These are phyloP conservation scores for Cathartes aura DNA, from an alignment of 2,113 vertebrate species.

Conservation along the genomic window DNA sequence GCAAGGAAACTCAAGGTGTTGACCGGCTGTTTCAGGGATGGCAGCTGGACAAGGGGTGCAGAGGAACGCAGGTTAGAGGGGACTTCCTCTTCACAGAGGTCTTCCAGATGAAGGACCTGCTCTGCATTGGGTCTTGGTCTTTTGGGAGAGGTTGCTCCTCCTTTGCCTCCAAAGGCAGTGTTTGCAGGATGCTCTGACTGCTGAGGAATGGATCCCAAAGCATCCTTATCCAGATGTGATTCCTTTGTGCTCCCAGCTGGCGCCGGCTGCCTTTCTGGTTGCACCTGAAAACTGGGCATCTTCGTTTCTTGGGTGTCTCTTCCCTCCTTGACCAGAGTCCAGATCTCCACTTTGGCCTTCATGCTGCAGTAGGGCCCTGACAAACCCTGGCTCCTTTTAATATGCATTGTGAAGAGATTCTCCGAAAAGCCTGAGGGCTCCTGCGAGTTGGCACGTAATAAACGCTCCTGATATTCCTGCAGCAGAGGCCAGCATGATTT, in stretches of 20 bases:
- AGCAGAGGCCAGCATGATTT: conserved; percentile 55
- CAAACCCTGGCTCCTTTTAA: neutral
- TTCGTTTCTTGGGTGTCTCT: neutral
- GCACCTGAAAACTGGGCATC: neutral
- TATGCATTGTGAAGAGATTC: neutral
- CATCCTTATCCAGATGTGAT: neutral
- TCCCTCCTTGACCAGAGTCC: conserved; percentile 5
- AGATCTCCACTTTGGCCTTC: conserved; percentile 67
- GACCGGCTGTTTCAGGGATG: neutral
- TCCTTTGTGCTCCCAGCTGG: neutral
- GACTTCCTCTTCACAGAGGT: neutral
- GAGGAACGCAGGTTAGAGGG: neutral
- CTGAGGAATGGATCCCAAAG: neutral
- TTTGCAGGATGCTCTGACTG: neutral
- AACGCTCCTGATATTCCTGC: conserved; percentile 55
- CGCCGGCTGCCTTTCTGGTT: neutral
- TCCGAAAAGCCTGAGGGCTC: neutral
- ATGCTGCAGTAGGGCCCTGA: conserved; percentile 66
- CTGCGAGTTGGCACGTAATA: neutral
- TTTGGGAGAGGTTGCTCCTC: neutral
- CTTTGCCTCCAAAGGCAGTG: neutral
- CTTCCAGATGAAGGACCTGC: neutral
- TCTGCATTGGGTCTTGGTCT: neutral
- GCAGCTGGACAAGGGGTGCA: conserved; percentile 17
- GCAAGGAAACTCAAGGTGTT: conserved; percentile 55